Evolutionary conservation across 2,888 invertebrate species (phyloP).

Genomic region (Zhuqinia jingwanae): DNA sequence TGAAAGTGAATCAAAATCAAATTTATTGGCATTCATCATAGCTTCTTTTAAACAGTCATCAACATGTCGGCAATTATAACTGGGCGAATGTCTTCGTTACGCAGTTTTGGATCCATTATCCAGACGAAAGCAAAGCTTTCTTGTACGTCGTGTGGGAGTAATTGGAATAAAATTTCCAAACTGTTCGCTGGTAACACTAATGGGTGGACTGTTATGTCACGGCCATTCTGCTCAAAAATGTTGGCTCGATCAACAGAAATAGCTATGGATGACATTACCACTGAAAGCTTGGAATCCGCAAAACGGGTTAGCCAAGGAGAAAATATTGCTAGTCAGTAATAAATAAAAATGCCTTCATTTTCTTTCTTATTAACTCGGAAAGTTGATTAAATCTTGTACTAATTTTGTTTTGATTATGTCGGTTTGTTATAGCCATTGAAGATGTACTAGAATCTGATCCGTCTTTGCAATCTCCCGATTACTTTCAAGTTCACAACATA

Average conservation of each 20-base stretch:
- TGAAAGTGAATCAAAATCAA: too few species aligned
- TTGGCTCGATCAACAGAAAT: conserved; percentile 6
- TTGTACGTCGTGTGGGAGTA: conserved; percentile 10
- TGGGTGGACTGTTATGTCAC: too few species aligned
- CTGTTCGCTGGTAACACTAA: too few species aligned
- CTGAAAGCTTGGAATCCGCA: neutral
- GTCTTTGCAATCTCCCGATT: conserved; percentile 87
- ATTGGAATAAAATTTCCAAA: too few species aligned
- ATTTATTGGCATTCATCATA: too few species aligned
- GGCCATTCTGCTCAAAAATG: neutral
- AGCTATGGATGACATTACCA: neutral
- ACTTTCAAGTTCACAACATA: conserved; percentile 91
- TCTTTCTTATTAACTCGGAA: neutral
- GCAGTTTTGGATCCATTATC: neutral
- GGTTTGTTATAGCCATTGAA: conserved; percentile 69
- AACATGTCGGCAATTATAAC: conserved; percentile 20
- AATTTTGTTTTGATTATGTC: too few species aligned
- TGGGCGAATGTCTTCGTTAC: neutral
- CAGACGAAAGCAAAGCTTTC: neutral
- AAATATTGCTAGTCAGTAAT: conserved; percentile 7
- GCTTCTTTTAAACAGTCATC: too few species aligned
- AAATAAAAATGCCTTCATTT: too few species aligned
- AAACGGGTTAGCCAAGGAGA: neutral
- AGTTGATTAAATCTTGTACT: neutral
- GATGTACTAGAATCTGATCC: conserved; percentile 80